phyloP scores from a whole-genome alignment of 2,888 invertebrate genomes.

The Chironomus riparius region DNA sequence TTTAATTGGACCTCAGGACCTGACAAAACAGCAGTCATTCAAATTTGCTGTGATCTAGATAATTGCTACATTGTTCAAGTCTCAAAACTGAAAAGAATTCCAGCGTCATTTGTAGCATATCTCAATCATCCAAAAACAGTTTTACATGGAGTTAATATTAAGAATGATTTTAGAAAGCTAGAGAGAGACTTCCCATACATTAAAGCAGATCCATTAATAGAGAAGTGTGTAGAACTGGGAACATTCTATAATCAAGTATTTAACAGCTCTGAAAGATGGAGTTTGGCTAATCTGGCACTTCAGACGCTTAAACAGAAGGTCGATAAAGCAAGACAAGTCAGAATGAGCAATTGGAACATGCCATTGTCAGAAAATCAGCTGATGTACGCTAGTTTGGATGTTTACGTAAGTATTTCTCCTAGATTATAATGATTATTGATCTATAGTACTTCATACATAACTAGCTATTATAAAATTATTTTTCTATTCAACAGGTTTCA shows the following conservation, averaged over 20 bases:
- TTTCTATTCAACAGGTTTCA: neutral
- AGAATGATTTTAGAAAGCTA: conserved; percentile 54
- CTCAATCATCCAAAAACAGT: conserved; percentile 50
- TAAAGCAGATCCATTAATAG: conserved; percentile 45
- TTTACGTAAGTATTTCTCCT: conserved; percentile 47
- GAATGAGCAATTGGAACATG: conserved; percentile 53
- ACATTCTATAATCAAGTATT: conserved; percentile 48
- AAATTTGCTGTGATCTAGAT: conserved; percentile 48
- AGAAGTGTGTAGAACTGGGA: conserved; percentile 52
- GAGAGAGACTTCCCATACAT: conserved; percentile 52
- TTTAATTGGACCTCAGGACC: conserved; percentile 51
- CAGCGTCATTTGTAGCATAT: conserved; percentile 47
- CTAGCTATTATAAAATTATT: too few species aligned
- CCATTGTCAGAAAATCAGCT: conserved; percentile 48
- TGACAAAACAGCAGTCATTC: conserved; percentile 52
- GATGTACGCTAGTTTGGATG: conserved; percentile 55
- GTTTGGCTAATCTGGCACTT: conserved; percentile 49
- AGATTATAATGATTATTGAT: too few species aligned
- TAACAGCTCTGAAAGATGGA: conserved; percentile 48
- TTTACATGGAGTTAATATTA: conserved; percentile 54
- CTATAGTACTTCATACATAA: too few species aligned
- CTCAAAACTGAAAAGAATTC: conserved; percentile 47
- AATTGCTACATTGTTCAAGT: conserved; percentile 52
- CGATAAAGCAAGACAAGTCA: conserved; percentile 48
- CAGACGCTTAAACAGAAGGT: conserved; percentile 48